These are phyloP conservation scores for Chymomyza fuscimana DNA, from an alignment of 2,888 invertebrate species.

Conservation along the genomic window DNA sequence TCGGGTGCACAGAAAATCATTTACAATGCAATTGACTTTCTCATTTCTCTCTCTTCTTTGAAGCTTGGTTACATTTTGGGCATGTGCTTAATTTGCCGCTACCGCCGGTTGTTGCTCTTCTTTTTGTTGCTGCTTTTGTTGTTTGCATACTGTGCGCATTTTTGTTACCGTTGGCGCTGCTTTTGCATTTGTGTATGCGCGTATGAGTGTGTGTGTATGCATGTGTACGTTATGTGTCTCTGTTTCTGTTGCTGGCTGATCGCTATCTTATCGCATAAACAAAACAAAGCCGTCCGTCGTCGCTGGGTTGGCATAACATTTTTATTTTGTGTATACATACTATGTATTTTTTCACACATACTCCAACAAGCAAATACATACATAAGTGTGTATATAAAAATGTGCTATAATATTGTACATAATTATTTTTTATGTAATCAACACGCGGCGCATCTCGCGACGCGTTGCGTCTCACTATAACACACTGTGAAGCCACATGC, in stretches of 20 bases:
- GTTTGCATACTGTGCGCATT: slow-evolving; percentile 10
- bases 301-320: slow-evolving; percentile 22
- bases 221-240: background rate
- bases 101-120: slow-evolving; percentile 39
- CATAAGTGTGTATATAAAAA: slow-evolving; percentile 6
- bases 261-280: background rate
- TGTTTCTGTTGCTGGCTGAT: background rate
- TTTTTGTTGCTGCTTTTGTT: slow-evolving; percentile 34
- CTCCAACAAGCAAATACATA: slow-evolving; percentile 10
- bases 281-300: background rate
- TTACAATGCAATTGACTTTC: slow-evolving; percentile 27
- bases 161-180: background rate
- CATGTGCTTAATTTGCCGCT: slow-evolving; percentile 19
- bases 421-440: slow-evolving; percentile 63
- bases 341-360: slow-evolving; percentile 4
- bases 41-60: slow-evolving; percentile 11
- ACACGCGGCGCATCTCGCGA: slow-evolving; percentile 50
- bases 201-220: slow-evolving; percentile 2
- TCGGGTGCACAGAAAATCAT: slow-evolving; percentile 38
- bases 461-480: background rate
- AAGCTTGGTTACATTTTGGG: slow-evolving; percentile 33
- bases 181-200: background rate
- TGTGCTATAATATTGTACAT: slow-evolving; percentile 55
- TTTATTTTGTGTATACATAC: slow-evolving; percentile 27
- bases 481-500: slow-evolving; percentile 40